Conservation (phyloP, 1,140 invertebrate species). For the Halyomorpha halys region DNA sequence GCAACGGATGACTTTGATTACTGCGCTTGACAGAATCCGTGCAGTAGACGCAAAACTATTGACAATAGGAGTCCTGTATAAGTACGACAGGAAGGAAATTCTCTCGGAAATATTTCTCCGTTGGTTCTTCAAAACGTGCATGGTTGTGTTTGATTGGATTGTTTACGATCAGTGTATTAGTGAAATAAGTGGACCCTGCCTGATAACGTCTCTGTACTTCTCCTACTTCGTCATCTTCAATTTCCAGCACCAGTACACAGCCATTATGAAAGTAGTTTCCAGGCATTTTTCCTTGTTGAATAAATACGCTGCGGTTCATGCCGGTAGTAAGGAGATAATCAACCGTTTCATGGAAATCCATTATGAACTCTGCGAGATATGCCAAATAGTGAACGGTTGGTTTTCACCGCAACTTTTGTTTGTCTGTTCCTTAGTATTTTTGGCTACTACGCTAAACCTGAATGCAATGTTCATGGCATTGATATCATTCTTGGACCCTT, state of each 20-base stretch:
- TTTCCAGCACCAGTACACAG: neutral
- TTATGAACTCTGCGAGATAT: neutral
- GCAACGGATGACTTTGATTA: too few relatives aligned
- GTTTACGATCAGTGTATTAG: neutral
- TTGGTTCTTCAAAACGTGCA: neutral
- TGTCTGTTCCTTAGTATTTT: neutral
- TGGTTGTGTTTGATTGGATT: conserved; percentile 3
- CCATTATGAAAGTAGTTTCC: neutral
- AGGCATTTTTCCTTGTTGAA: neutral
- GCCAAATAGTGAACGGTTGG: neutral
- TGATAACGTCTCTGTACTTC: neutral
- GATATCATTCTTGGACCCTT: conserved; percentile 2
- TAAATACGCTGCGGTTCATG: neutral
- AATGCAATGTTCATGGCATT: conserved; percentile 4
- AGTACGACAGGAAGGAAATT: neutral
- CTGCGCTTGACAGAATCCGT: neutral
- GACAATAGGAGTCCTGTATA: neutral
- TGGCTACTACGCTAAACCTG: neutral
- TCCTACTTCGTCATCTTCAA: neutral
- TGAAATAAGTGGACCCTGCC: neutral
- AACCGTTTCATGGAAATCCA: neutral
- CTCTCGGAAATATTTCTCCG: neutral
- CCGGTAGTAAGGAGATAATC: neutral
- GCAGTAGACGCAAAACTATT: neutral
- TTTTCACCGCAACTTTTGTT: neutral